Evolutionary conservation across 2,888 invertebrate species (phyloP), one percentile per base, ranked within the genome.

Genomic region (Melikaiella ostensackeni): DNA sequence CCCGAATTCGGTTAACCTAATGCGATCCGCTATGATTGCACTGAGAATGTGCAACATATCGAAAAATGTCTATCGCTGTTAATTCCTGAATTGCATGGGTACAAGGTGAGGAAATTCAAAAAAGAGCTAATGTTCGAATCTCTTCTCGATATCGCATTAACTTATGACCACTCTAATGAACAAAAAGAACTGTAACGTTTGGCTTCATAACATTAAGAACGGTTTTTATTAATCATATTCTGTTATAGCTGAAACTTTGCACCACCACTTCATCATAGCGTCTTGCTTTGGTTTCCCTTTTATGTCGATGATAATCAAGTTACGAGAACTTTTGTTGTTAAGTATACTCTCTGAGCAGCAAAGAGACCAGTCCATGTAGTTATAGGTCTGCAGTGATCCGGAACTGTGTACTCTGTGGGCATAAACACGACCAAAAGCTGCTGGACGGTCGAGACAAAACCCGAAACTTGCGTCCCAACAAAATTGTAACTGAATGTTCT

Each of bases 341-440:
- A 64, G 42, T 64, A 42, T 64, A 42, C 64, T 16, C 38, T 42
- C 13, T 42, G 64, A 42, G 24, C 64, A 64, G 38, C 42, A 64
- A 64, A 64, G 64, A 64, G 64, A 24, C 27, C 24, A 7, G 64
- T 8, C 6, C 3, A 50, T 50, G 38, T 42, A 64, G 42, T 64
- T 64, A 64, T 64, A 64, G 64, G 64, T 64, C 42, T 64, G 42
- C 64, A 42, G 42, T 24, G 46, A 13, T 66, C 46, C 27, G 16
- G 7, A 64, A 64, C 66, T 27, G 27, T 19, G 42, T 27, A 42
- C 27, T 46, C 46, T 27, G 24, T 46, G 66, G 42, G 27, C 19
- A 46, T 46, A 66, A 66, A 66, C 46, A 66, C 19, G 66, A 66
- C 66, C 46, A 27, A 19, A 66, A 66, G 66, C 46, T 66, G 19